Base-by-base conservation (phyloP, 1,140 invertebrate species). In the Steinernema khuongi region DNA sequence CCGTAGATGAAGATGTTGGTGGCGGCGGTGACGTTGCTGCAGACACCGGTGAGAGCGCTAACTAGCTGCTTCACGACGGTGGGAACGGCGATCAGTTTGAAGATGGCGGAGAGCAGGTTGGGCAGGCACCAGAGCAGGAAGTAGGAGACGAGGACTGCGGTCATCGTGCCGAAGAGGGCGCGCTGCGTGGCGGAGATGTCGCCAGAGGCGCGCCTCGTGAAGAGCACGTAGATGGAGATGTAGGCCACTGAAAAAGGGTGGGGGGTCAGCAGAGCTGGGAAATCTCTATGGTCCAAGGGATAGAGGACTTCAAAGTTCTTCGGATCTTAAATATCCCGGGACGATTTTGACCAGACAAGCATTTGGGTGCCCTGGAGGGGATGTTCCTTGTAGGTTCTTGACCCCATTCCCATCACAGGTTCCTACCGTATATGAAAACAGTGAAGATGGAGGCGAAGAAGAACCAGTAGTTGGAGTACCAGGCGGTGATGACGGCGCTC, bases 391-490 rank as follows among this genome's bases (percentile, higher is more conserved):
- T n/a, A n/a, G n/a, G n/a, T n/a, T n/a, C n/a, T n/a, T n/a, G n/a
- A n/a, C n/a, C n/a, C n/a, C n/a, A n/a, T n/a, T n/a, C n/a, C n/a
- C n/a, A n/a, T n/a, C n/a, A n/a, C n/a, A n/a, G n/a, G 7, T n/a
- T 41, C 7, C n/a, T 60, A 60, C 50, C 50, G 50, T 60, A 60
- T 14, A 60, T 60, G 50, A 60, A 60, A 22, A 60, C 50, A 4
- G 50, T 60, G 50, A 60, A 60, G 50, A 60, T 60, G 14, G 50
- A 60, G 50, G 50, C 50, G 22, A 60, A 60, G 50, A 60, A 60
- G 50, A 60, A 60, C 50, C 50, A 60, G 50, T 60, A 60, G 50
- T 60, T 60, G 7, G 50, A 60, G 50, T 60, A 60, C 50, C 50
- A 60, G 2, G 22, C 50, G 50, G 50, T 60, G 50, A 60, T 60